These are phyloP conservation scores for Oophaga pumilio DNA, from an alignment of 2,113 vertebrate species.

Conservation along the genomic window DNA sequence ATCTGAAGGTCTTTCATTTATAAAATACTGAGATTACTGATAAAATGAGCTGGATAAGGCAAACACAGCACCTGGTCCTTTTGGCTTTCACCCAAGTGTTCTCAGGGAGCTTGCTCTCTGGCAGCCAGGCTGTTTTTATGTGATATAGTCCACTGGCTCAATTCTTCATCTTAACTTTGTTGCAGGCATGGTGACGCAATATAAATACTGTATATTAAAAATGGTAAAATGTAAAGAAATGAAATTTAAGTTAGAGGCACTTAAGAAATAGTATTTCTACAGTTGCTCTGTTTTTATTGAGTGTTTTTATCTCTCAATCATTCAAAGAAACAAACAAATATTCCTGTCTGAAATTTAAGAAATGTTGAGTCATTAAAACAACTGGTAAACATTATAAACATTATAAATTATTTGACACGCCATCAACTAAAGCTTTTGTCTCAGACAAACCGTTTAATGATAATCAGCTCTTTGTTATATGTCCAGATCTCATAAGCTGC, in stretches of 20 bases:
- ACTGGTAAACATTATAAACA: not conserved
- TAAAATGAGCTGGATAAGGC: constrained; percentile 20
- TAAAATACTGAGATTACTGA: not conserved
- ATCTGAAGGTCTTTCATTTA: not conserved
- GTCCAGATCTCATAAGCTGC: too few relatives aligned
- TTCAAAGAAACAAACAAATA: not conserved
- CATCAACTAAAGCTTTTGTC: not conserved
- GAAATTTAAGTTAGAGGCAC: not conserved
- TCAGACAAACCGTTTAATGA: not conserved
- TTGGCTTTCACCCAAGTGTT: constrained; percentile 20
- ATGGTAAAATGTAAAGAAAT: not conserved
- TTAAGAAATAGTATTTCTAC: not conserved
- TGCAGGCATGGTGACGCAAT: constrained; percentile 12
- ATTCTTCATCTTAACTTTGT: not conserved
- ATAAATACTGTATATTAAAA: constrained; percentile 5
- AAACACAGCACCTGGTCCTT: constrained; percentile 12
- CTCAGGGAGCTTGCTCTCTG: not conserved
- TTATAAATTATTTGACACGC: not conserved
- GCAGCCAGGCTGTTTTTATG: constrained; percentile 15
- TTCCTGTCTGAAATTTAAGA: not conserved
- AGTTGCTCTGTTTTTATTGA: not conserved
- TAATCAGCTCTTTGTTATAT: not conserved
- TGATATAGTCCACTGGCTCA: constrained; percentile 31
- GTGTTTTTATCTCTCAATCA: not conserved
- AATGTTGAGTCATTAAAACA: not conserved